Evolutionary conservation across 2,113 vertebrate genomes (phyloP).

Genomic region (Ascaphus truei): DNA sequence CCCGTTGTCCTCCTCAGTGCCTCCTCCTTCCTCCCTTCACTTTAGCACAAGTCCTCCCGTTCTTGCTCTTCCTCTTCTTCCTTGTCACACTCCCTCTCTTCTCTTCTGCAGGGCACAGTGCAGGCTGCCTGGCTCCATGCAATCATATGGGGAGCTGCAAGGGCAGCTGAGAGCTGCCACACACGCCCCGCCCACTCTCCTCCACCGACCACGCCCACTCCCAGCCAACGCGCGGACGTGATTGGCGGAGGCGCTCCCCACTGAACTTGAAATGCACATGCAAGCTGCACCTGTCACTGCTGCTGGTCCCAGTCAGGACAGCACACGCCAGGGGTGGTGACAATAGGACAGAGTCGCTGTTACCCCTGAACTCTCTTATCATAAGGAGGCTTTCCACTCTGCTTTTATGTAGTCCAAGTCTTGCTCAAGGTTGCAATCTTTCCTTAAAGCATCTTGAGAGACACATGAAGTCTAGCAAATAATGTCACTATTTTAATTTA

Average conservation of each 20-base stretch:
- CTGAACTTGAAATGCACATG: constrained; percentile 35
- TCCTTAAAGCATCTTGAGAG: too few relatives aligned
- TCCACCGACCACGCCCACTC: constrained; percentile 29
- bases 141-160: constrained; percentile 38
- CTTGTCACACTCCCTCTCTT: constrained; percentile 26
- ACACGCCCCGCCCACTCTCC: constrained; percentile 44
- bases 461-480: too few relatives aligned
- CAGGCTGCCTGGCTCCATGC: constrained; percentile 23
- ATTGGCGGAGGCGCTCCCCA: constrained; percentile 42
- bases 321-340: neutral
- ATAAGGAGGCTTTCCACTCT: too few relatives aligned
- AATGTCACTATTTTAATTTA: too few relatives aligned
- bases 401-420: too few relatives aligned
- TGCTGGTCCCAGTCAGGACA: neutral
- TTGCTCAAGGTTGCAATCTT: too few relatives aligned
- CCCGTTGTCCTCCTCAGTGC: neutral
- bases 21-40: constrained; percentile 37
- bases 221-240: neutral
- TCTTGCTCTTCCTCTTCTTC: constrained; percentile 42
- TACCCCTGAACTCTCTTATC: too few relatives aligned
- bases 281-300: constrained; percentile 53
- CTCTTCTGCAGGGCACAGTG: neutral
- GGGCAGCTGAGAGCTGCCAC: constrained; percentile 18
- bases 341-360: too few relatives aligned
- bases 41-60: constrained; percentile 41